These are phyloP conservation scores for Agelaius tricolor DNA, from an alignment of 2,113 vertebrate genomes.

Conservation along the genomic window DNA sequence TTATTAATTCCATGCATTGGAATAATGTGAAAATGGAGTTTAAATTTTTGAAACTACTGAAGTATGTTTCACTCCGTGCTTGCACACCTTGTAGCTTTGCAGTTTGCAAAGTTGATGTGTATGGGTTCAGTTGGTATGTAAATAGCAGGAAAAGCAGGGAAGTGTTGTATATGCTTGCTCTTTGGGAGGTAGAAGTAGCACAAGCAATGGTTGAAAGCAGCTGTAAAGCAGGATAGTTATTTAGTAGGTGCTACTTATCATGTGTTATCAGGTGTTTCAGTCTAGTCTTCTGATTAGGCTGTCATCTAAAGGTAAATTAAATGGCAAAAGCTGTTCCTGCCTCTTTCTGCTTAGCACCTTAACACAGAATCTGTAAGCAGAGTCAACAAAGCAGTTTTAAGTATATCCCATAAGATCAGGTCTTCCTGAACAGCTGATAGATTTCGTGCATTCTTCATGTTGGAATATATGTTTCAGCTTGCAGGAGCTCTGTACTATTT, in stretches of 20 bases:
- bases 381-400: not conserved
- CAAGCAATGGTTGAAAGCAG: not conserved
- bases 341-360: not conserved
- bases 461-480: not conserved
- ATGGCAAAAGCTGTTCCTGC: not conserved
- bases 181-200: not conserved
- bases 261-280: not conserved
- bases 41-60: not conserved
- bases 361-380: not conserved
- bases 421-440: not conserved
- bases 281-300: not conserved
- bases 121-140: not conserved
- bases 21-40: not conserved
- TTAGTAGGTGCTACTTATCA: not conserved
- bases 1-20: not conserved
- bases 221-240: not conserved
- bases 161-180: not conserved
- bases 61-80: rapidly evolving
- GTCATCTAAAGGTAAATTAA: not conserved
- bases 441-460: not conserved
- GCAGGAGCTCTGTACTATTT: not conserved
- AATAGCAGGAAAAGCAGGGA: not conserved
- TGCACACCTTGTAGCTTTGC: not conserved
- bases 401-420: not conserved
- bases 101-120: not conserved